Evolutionary conservation across 2,113 vertebrate species (phyloP).

Genomic region (Osmerus eperlanus): DNA sequence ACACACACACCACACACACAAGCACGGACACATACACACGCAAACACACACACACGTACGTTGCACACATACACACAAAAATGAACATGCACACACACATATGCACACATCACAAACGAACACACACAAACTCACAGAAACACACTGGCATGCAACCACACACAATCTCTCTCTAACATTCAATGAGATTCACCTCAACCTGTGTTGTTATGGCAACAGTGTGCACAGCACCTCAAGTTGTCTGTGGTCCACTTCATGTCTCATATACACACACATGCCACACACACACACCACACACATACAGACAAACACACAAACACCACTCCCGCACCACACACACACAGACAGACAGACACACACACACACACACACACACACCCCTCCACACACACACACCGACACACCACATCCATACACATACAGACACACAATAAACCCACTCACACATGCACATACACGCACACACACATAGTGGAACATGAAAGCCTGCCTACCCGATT

Average conservation of each 20-base stretch:
- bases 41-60: no score
- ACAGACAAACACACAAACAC: no score
- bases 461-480: background rate
- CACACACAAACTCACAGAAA: no score
- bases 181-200: constrained; percentile 43
- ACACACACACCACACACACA: no score
- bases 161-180: no score
- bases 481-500: background rate
- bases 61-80: no score
- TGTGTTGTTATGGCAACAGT: constrained; percentile 54
- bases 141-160: no score
- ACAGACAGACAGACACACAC: background rate
- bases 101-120: no score
- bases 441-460: background rate
- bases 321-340: background rate
- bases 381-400: background rate
- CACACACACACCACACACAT: background rate
- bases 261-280: background rate
- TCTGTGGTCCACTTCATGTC: constrained; percentile 2
- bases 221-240: background rate
- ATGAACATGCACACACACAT: no score
- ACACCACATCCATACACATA: background rate
- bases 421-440: background rate
- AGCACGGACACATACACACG: no score
- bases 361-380: background rate